These are phyloP conservation scores for Rhogogaster chlorosoma DNA, from an alignment of 2,888 invertebrate genomes.

Conservation along the genomic window DNA sequence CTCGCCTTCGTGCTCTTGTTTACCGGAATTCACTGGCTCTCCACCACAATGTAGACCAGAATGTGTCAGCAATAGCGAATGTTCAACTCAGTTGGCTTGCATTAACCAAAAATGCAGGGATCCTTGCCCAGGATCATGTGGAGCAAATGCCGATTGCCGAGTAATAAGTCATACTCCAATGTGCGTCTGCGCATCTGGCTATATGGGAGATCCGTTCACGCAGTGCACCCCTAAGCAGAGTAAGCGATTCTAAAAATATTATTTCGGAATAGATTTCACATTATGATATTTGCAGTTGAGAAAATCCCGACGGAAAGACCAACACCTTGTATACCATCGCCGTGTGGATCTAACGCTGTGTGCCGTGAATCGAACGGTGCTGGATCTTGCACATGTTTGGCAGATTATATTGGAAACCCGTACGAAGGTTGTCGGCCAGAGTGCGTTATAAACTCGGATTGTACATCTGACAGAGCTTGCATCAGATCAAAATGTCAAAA, in stretches of 20 bases:
- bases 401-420: constrained; percentile 82
- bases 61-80: constrained; percentile 87
- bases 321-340: constrained; percentile 87
- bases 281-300: constrained; percentile 27
- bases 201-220: constrained; percentile 81
- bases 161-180: constrained; percentile 88
- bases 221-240: constrained; percentile 61
- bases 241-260: constrained; percentile 56
- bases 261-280: not conserved
- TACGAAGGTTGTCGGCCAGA: constrained; percentile 86
- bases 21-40: constrained; percentile 85
- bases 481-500: constrained; percentile 83
- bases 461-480: constrained; percentile 85
- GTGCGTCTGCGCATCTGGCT: constrained; percentile 82
- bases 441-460: constrained; percentile 84
- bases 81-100: constrained; percentile 86
- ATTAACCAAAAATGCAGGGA: constrained; percentile 88
- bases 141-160: constrained; percentile 85
- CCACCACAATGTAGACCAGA: constrained; percentile 89
- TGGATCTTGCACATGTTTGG: constrained; percentile 80
- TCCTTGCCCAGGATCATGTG: constrained; percentile 90
- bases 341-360: constrained; percentile 91
- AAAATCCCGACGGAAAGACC: constrained; percentile 47
- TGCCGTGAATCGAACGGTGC: constrained; percentile 83
- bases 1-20: constrained; percentile 82